A percentile compares a stretch with the other conserved stretches of the same genome.
phyloP scores from a whole-genome alignment of 2,113 vertebrate genomes.

The Peromyscus leucopus region DNA sequence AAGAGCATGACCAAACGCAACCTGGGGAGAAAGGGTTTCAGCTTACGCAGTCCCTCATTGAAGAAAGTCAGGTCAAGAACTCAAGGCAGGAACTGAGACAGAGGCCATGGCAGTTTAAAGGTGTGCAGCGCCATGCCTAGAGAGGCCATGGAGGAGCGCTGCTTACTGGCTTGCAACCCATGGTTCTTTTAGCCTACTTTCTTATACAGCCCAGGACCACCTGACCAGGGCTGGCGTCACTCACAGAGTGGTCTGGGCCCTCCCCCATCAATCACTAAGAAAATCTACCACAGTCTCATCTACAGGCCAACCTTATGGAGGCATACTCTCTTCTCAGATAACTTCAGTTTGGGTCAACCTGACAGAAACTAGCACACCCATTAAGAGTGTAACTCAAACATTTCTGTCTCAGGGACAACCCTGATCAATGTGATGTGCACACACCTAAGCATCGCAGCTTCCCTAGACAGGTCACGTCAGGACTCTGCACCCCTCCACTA shows the following conservation, averaged over 20 bases:
- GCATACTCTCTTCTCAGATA: background rate
- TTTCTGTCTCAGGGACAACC: background rate
- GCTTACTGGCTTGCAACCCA: background rate
- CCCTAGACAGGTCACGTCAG: background rate
- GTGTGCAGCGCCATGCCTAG: background rate
- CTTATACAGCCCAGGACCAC: background rate
- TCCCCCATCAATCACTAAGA: background rate
- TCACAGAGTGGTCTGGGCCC: background rate
- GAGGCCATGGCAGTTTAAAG: background rate
- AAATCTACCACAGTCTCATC: background rate
- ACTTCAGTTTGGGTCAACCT: background rate
- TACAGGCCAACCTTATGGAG: background rate
- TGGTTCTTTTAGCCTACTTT: background rate
- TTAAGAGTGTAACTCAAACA: background rate
- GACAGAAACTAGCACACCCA: background rate
- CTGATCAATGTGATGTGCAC: background rate
- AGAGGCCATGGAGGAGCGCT: background rate
- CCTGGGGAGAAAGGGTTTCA: background rate
- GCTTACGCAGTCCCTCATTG: too few species aligned
- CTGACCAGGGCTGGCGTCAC: background rate
- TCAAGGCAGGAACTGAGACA: background rate
- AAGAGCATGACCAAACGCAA: background rate
- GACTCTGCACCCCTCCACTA: background rate
- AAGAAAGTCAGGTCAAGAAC: background rate
- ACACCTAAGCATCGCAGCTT: background rate